phyloP scores from a whole-genome alignment of 2,888 invertebrate species.

The Acrobasis consociella region DNA sequence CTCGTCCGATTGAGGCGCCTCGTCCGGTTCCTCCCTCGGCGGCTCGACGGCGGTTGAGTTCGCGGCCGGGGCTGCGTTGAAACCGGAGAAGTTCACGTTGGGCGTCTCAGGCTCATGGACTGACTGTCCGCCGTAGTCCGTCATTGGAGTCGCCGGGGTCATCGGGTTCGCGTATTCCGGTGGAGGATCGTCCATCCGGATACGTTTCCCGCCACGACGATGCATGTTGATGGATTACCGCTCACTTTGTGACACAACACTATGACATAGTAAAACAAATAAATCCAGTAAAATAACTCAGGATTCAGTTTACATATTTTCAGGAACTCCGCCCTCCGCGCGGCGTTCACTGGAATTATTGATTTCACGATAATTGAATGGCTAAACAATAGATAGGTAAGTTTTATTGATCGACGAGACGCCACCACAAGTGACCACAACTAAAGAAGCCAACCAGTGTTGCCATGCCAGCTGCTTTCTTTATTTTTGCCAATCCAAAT shows the following conservation, averaged over 20 bases:
- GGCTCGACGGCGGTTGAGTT: slow-evolving; percentile 61
- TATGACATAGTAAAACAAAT: background rate
- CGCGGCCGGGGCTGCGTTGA: slow-evolving; percentile 58
- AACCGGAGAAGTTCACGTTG: slow-evolving; percentile 71
- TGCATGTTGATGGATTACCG: slow-evolving; percentile 83
- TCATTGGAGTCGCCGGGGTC: slow-evolving; percentile 78
- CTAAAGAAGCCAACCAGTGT: too few species aligned
- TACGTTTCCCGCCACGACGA: slow-evolving; percentile 92
- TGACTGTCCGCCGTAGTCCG: slow-evolving; percentile 80
- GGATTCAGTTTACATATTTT: slow-evolving; percentile 8
- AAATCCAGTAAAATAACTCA: background rate
- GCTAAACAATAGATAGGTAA: background rate
- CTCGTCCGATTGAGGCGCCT: slow-evolving; percentile 61
- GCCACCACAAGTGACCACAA: background rate
- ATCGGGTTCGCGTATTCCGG: slow-evolving; percentile 91
- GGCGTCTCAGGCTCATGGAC: slow-evolving; percentile 78
- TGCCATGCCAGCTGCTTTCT: too few species aligned
- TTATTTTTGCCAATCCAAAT: too few species aligned
- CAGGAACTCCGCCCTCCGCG: background rate
- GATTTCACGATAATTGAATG: background rate
- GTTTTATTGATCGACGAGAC: background rate
- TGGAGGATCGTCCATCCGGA: slow-evolving; percentile 95
- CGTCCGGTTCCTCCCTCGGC: slow-evolving; percentile 65
- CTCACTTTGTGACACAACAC: slow-evolving; percentile 8
- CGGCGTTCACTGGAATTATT: background rate